Evolutionary conservation across 2,888 invertebrate genomes (phyloP).

Genomic region (Plebejus melissa): DNA sequence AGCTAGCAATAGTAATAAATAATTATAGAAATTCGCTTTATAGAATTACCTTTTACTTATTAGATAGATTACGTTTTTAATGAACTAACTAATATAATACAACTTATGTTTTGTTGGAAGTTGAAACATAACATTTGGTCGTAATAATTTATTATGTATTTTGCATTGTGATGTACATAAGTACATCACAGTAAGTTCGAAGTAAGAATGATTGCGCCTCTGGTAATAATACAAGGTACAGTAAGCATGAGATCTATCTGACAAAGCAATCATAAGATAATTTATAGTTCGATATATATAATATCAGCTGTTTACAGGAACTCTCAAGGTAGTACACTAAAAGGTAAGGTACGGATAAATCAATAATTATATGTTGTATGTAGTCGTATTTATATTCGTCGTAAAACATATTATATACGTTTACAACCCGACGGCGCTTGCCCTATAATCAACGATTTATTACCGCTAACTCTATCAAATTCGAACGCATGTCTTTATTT

Average conservation of each 20-base stretch:
- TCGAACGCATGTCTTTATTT: conserved; percentile 50
- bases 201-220: too few species aligned
- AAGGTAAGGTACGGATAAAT: not conserved
- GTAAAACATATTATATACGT: conserved; percentile 66
- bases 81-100: not conserved
- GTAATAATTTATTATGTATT: too few species aligned
- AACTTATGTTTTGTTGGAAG: not conserved
- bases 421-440: conserved; percentile 65
- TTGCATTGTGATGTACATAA: too few species aligned
- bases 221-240: too few species aligned
- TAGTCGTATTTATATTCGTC: conserved; percentile 54
- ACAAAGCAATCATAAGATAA: too few species aligned
- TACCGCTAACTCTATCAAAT: conserved; percentile 67
- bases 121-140: too few species aligned
- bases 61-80: not conserved
- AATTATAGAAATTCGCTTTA: not conserved
- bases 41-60: not conserved
- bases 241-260: too few species aligned
- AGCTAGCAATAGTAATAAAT: not conserved
- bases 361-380: conserved; percentile 27
- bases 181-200: too few species aligned
- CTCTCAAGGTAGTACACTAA: not conserved
- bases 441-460: conserved; percentile 71
- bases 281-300: too few species aligned
- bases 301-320: not conserved